phyloP scores from a whole-genome alignment of 2,888 invertebrate genomes.

The Eupeodes latifasciatus region DNA sequence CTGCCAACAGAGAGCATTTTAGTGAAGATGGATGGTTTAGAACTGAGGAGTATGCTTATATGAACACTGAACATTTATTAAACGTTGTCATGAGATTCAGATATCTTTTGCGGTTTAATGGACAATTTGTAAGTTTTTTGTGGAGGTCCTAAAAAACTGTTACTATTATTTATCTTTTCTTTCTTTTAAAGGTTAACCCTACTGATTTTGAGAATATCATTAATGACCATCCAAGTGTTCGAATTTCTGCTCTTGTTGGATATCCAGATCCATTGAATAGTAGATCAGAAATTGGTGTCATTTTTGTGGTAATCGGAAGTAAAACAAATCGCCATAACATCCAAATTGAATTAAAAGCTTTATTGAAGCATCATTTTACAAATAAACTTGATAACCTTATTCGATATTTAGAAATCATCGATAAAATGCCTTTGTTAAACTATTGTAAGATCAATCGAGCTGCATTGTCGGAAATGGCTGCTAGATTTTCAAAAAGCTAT shows the following conservation, averaged over 20 bases:
- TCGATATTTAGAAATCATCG: not conserved
- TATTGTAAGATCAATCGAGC: slow-evolving; percentile 14
- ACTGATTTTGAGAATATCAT: slow-evolving; percentile 66
- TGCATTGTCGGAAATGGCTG: not conserved
- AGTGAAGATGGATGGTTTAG: slow-evolving; percentile 5
- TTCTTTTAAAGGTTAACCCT: slow-evolving; percentile 63
- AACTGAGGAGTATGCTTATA: slow-evolving; percentile 24
- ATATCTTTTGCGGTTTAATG: slow-evolving; percentile 54
- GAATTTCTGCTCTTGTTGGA: slow-evolving; percentile 61
- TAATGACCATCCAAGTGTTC: slow-evolving; percentile 50
- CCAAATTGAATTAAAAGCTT: slow-evolving; percentile 16
- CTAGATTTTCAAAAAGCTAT: not conserved
- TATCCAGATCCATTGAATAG: slow-evolving; percentile 8
- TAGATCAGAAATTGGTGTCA: slow-evolving; percentile 45
- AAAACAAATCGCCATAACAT: not conserved
- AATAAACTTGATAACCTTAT: slow-evolving; percentile 18
- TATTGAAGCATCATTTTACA: not conserved
- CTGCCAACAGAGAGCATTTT: slow-evolving; percentile 4
- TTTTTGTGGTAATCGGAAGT: slow-evolving; percentile 59
- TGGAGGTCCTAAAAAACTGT: no score
- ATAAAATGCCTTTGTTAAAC: slow-evolving; percentile 13
- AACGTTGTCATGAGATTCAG: slow-evolving; percentile 37
- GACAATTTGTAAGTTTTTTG: not conserved
- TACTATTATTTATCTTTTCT: no score
- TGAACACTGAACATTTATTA: not conserved